Evolutionary conservation across 2,797 vertebrate genomes (phyloP).

Genomic region (Vireo griseus): DNA sequence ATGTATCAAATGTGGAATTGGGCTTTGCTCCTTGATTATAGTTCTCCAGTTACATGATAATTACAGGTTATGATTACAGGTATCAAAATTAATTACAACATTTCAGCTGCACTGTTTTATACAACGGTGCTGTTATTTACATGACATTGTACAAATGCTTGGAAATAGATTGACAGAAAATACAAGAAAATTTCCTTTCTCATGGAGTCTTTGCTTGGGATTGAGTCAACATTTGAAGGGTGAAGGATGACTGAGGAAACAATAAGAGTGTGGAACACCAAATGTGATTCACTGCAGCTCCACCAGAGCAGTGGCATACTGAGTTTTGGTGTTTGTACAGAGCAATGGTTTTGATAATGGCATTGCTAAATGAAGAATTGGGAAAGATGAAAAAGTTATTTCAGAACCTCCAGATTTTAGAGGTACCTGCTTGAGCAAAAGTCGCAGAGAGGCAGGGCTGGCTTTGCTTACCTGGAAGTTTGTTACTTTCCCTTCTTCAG

Average conservation of each 20-base stretch:
- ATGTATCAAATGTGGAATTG: background rate
- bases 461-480: background rate
- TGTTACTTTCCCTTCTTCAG: background rate
- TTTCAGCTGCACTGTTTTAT: background rate
- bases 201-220: background rate
- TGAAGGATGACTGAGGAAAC: background rate
- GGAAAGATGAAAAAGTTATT: background rate
- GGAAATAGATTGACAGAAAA: background rate
- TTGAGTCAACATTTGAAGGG: background rate
- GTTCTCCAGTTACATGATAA: slow-evolving; percentile 2
- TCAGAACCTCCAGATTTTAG: background rate
- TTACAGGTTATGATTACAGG: slow-evolving; percentile 5
- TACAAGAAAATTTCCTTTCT: background rate
- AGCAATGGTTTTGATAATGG: background rate
- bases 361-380: background rate
- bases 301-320: background rate
- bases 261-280: background rate
- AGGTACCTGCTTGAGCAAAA: background rate
- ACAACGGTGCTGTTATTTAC: background rate
- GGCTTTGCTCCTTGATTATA: slow-evolving; percentile 12
- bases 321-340: background rate
- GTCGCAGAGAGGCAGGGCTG: background rate
- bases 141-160: background rate
- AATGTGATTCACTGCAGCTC: background rate
- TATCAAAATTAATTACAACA: slow-evolving; percentile 14